A percentile compares a stretch with the other conserved stretches of the same genome.
Conservation (phyloP, 2,888 invertebrate genomes). For the Trisateles emortualis region DNA sequence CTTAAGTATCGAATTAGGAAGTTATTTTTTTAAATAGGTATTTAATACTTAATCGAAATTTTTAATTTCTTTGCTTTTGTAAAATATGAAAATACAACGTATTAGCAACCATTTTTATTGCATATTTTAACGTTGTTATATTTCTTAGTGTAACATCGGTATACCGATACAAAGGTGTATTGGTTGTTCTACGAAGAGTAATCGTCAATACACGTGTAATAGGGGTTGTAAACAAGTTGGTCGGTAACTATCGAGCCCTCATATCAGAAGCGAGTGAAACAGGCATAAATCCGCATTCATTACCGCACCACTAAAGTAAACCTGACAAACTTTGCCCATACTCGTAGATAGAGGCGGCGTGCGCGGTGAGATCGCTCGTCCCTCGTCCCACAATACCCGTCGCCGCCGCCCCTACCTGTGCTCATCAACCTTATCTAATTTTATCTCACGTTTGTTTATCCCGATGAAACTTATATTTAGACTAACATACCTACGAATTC, state of each 20-base stretch:
- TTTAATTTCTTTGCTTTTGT: too few species aligned
- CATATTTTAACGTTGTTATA: not conserved
- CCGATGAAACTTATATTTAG: constrained; percentile 26
- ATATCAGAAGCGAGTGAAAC: constrained; percentile 19
- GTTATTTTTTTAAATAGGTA: too few species aligned
- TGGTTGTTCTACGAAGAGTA: constrained; percentile 8
- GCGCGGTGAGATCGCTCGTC: too few species aligned
- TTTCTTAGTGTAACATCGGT: not conserved
- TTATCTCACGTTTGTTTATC: constrained; percentile 42
- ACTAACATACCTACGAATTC: not conserved
- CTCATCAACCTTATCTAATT: constrained; percentile 45
- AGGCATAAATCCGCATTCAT: constrained; percentile 49
- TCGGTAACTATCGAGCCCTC: constrained; percentile 23
- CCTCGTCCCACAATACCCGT: constrained; percentile 13
- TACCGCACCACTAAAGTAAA: constrained; percentile 41
- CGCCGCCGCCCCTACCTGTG: constrained; percentile 15
- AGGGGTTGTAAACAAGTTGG: constrained; percentile 24
- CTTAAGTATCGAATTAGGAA: too few species aligned
- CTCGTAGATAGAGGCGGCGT: constrained; percentile 44
- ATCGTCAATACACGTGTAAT: constrained; percentile 24
- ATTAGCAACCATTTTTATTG: too few species aligned
- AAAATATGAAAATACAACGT: too few species aligned
- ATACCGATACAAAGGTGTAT: not conserved
- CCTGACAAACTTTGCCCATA: constrained; percentile 59
- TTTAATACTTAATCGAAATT: too few species aligned